Evolutionary conservation across 2,888 invertebrate species (phyloP).

Genomic region (Macaria liturata): DNA sequence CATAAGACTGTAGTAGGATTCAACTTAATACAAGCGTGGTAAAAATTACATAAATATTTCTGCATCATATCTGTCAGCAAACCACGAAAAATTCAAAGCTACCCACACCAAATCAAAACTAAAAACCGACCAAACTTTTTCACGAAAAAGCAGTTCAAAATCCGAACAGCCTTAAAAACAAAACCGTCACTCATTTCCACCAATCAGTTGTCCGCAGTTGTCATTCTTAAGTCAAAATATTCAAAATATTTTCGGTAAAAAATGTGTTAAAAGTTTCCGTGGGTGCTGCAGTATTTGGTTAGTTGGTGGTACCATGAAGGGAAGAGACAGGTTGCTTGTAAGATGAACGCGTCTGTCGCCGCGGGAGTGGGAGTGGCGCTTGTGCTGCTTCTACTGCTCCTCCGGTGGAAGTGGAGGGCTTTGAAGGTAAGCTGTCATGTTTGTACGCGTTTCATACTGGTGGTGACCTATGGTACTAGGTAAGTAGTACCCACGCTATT

Average conservation of each 20-base stretch:
- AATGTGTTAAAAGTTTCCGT: slow-evolving; percentile 10
- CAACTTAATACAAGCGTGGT: too few species aligned
- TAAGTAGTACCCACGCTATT: too few species aligned
- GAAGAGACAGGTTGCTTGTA: slow-evolving; percentile 32
- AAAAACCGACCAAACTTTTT: too few species aligned
- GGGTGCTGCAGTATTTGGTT: background rate
- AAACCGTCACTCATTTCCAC: background rate
- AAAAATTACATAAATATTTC: too few species aligned
- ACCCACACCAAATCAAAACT: too few species aligned
- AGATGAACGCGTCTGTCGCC: slow-evolving; percentile 49
- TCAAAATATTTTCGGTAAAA: slow-evolving; percentile 8
- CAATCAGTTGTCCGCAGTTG: slow-evolving; percentile 1
- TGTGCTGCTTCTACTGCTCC: slow-evolving; percentile 46
- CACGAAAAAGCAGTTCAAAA: slow-evolving; percentile 9
- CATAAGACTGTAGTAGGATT: too few species aligned
- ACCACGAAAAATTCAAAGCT: too few species aligned
- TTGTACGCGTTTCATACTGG: too few species aligned
- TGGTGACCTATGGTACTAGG: too few species aligned
- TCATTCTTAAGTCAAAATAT: background rate
- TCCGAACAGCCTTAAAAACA: slow-evolving; percentile 2
- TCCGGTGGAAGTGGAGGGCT: slow-evolving; percentile 55
- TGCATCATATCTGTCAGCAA: too few species aligned
- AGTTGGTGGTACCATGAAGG: slow-evolving; percentile 34
- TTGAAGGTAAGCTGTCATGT: slow-evolving; percentile 42
- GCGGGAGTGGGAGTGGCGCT: slow-evolving; percentile 54